Conservation (phyloP, 2,797 vertebrate genomes). For the Lacerta agilis region DNA sequence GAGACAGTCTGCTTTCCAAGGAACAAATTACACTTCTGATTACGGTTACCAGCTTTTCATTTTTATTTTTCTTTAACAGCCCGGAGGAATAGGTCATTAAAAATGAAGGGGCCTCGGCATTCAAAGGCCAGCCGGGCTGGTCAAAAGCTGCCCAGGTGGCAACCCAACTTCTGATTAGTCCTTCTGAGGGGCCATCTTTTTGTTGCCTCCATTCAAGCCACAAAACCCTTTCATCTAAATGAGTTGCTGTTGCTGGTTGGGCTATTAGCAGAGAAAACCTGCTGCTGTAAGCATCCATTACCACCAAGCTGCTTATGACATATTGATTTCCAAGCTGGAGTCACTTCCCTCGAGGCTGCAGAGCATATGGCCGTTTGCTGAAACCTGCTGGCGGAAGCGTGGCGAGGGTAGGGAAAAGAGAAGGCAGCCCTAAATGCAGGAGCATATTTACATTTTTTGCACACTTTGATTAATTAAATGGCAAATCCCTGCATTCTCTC, state of each 20-base stretch:
- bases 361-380: constrained; percentile 64
- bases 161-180: constrained; percentile 42
- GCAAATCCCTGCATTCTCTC: neutral
- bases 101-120: neutral
- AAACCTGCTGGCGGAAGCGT: constrained; percentile 60
- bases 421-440: constrained; percentile 14
- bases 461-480: neutral
- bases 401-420: constrained; percentile 16
- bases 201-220: constrained; percentile 40
- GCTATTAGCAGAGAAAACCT: constrained; percentile 64
- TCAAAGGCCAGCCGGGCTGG: neutral
- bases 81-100: neutral
- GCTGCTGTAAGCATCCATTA: constrained; percentile 71
- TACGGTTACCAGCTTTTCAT: neutral
- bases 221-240: constrained; percentile 67
- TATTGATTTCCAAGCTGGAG: constrained; percentile 72
- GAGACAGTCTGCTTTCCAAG: constrained; percentile 20
- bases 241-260: constrained; percentile 47
- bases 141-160: neutral
- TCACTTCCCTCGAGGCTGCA: constrained; percentile 60
- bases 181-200: constrained; percentile 42
- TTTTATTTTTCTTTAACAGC: neutral
- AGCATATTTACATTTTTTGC: neutral
- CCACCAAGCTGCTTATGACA: constrained; percentile 63
- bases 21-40: constrained; percentile 52